Percentiles rank a stretch among this genome's conserved stretches.
Evolutionary conservation across 2,113 vertebrate genomes (phyloP).

Genomic region (Catagonus wagneri): DNA sequence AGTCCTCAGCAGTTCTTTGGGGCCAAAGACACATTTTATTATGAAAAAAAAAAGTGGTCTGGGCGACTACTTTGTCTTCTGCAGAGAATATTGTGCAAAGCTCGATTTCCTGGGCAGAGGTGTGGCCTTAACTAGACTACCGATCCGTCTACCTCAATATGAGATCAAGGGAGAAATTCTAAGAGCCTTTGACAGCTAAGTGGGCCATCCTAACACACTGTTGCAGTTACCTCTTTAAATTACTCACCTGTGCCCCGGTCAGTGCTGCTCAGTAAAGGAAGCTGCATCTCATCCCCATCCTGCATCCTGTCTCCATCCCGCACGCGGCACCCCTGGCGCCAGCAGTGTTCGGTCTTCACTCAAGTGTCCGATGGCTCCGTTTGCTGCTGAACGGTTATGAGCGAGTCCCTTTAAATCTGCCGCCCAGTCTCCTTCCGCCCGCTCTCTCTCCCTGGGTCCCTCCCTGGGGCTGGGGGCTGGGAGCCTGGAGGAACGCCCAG

Average conservation of each 20-base stretch:
- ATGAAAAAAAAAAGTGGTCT: neutral
- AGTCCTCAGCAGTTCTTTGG: neutral
- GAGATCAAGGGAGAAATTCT: slow-evolving; percentile 41
- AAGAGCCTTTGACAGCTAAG: neutral
- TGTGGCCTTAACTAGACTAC: neutral
- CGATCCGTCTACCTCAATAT: neutral
- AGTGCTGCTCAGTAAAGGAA: neutral
- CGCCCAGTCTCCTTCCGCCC: neutral
- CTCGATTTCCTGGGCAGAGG: neutral
- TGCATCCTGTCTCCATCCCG: neutral
- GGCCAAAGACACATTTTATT: neutral
- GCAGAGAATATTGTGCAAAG: neutral
- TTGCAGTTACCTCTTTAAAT: neutral
- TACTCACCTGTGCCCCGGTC: neutral
- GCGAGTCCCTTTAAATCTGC: neutral
- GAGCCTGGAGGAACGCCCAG: neutral
- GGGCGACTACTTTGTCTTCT: neutral
- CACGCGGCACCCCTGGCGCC: neutral
- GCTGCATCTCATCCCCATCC: neutral
- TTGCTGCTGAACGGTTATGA: neutral
- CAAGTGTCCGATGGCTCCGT: neutral
- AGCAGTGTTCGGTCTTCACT: neutral
- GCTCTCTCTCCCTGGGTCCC: rapidly evolving
- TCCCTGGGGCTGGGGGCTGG: neutral
- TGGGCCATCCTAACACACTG: neutral